These are phyloP conservation scores for Drosophila neonasuta DNA, from an alignment of 2,888 invertebrate genomes.

Conservation along the genomic window DNA sequence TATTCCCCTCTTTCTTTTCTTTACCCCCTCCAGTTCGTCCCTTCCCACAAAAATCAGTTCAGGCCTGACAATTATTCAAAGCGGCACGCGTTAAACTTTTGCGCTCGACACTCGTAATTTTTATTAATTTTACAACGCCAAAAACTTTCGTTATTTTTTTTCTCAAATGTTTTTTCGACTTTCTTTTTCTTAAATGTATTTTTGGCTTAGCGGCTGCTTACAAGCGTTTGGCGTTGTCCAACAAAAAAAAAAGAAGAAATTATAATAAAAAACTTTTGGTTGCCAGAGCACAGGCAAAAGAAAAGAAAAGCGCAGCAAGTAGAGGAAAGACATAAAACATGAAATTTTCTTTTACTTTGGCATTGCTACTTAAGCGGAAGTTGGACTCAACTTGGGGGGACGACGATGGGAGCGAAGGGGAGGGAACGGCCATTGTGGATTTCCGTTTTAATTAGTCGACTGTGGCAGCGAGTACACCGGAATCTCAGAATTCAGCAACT, in stretches of 20 bases:
- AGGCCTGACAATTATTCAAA: slow-evolving; percentile 60
- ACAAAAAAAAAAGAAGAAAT: slow-evolving; percentile 2
- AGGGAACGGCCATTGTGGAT: slow-evolving; percentile 66
- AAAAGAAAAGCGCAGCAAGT: slow-evolving; percentile 37
- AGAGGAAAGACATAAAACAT: slow-evolving; percentile 58
- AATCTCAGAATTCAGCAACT: slow-evolving; percentile 59
- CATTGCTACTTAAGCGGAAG: slow-evolving; percentile 70
- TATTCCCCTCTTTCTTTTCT: too few species aligned
- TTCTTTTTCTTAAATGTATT: slow-evolving; percentile 20
- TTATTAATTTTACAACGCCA: slow-evolving; percentile 70
- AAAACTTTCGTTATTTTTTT: slow-evolving; percentile 36
- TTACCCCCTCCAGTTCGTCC: not conserved
- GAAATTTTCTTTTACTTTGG: slow-evolving; percentile 73
- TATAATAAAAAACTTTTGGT: slow-evolving; percentile 55
- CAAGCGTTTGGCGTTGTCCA: slow-evolving; percentile 67
- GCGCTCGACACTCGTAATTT: slow-evolving; percentile 66
- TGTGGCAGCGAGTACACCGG: slow-evolving; percentile 48
- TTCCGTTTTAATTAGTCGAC: slow-evolving; percentile 76
- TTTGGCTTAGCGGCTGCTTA: slow-evolving; percentile 68
- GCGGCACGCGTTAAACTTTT: slow-evolving; percentile 59
- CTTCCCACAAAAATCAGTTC: slow-evolving; percentile 12
- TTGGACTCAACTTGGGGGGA: slow-evolving; percentile 15
- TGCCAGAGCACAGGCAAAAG: slow-evolving; percentile 4
- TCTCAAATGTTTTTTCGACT: slow-evolving; percentile 20
- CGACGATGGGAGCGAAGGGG: not conserved